Percentiles rank a stretch among this genome's conserved stretches.
Evolutionary conservation across 1,140 invertebrate species (phyloP).

Genomic region (Drosophila ficusphila): DNA sequence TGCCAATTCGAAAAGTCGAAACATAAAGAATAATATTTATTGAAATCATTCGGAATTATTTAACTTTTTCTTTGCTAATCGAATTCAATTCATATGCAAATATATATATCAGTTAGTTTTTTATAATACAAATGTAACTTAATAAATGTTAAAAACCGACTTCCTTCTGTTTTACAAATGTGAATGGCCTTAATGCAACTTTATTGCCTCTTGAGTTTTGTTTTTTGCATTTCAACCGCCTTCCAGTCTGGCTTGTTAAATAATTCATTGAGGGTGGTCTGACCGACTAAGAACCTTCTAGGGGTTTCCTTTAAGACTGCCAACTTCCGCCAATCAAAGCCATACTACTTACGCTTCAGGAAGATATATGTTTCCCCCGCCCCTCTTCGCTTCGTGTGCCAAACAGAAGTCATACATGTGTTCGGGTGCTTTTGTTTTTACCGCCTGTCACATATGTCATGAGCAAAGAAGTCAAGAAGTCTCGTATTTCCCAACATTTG

Average conservation of each 20-base stretch:
- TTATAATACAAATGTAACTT: too few species aligned
- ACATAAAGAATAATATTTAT: too few species aligned
- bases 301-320: conserved; percentile 17
- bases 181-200: too few species aligned
- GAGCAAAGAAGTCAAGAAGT: conserved; percentile 40
- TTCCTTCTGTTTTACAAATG: too few species aligned
- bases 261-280: conserved; percentile 13
- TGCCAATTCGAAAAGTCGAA: too few species aligned
- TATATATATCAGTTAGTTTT: too few species aligned
- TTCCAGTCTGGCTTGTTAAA: background rate
- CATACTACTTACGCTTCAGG: conserved; percentile 21
- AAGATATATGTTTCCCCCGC: background rate
- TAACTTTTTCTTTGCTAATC: too few species aligned
- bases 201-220: background rate
- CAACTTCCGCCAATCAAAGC: conserved; percentile 43
- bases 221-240: background rate
- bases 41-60: too few species aligned
- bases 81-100: too few species aligned
- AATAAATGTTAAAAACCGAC: background rate
- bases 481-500: conserved; percentile 58
- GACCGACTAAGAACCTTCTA: background rate
- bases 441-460: conserved; percentile 64
- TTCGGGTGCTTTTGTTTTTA: conserved; percentile 40
- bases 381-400: conserved; percentile 5
- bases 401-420: conserved; percentile 73